Percentiles rank a stretch among this genome's conserved stretches.
These are phyloP conservation scores for Nothura maculosa DNA, from an alignment of 2,797 vertebrate species.

Conservation along the genomic window DNA sequence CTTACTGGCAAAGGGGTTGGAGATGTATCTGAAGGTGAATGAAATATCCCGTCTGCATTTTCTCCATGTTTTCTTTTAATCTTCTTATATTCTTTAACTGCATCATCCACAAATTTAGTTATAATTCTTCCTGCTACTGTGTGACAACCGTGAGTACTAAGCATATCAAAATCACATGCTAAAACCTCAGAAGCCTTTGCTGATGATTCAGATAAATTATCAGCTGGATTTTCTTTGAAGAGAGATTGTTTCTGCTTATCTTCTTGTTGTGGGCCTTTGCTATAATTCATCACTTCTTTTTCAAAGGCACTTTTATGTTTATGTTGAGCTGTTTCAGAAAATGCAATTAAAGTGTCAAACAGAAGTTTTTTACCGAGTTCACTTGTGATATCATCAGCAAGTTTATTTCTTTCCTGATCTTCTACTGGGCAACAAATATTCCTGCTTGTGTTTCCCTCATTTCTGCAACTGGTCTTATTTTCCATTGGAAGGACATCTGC, in stretches of 20 bases:
- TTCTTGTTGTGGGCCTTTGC: background rate
- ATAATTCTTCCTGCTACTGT: constrained; percentile 39
- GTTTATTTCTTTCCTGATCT: background rate
- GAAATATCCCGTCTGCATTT: constrained; percentile 5
- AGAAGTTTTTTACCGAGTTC: constrained; percentile 55
- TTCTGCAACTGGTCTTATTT: background rate
- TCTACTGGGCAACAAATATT: background rate
- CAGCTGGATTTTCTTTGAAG: constrained; percentile 16
- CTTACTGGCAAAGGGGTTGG: constrained; percentile 48
- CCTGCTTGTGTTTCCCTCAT: background rate
- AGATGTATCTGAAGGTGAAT: background rate
- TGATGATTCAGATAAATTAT: constrained; percentile 8
- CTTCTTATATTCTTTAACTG: constrained; percentile 62
- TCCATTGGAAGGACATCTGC: background rate
- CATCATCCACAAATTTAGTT: constrained; percentile 50
- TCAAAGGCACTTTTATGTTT: constrained; percentile 35
- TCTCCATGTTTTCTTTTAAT: constrained; percentile 47
- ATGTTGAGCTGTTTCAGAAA: constrained; percentile 25
- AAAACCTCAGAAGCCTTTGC: background rate
- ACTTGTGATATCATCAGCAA: constrained; percentile 31
- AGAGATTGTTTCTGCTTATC: background rate
- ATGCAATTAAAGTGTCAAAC: constrained; percentile 38
- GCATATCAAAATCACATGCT: background rate
- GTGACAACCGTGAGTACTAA: background rate
- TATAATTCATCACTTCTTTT: background rate